phyloP scores from a whole-genome alignment of 2,888 invertebrate genomes.

The Stegophylla sp. region DNA sequence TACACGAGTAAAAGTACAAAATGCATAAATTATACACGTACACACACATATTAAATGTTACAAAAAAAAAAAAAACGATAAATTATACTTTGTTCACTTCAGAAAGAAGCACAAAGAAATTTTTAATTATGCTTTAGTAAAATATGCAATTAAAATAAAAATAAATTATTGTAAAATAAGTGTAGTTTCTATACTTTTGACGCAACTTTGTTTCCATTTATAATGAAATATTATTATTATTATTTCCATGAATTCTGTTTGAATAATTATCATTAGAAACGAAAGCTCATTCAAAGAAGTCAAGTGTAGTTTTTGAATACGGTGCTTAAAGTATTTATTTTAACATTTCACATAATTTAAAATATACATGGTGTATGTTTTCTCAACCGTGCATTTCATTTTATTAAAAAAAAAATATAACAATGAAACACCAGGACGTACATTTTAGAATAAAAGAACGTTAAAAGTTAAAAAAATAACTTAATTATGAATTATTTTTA shows the following conservation, averaged over 20 bases:
- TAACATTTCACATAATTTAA: slow-evolving; percentile 34
- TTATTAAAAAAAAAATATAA: slow-evolving; percentile 14
- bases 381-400: not conserved
- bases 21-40: not conserved
- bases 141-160: slow-evolving; percentile 19
- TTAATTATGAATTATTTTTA: not conserved
- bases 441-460: not conserved
- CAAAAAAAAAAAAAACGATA: not conserved
- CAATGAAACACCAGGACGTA: not conserved
- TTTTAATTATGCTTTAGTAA: slow-evolving; percentile 26
- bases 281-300: slow-evolving; percentile 24
- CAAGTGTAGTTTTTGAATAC: slow-evolving; percentile 31
- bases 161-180: slow-evolving; percentile 4
- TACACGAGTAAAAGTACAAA: not conserved
- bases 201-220: slow-evolving; percentile 27
- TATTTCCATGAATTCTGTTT: slow-evolving; percentile 4
- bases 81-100: not conserved
- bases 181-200: not conserved
- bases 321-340: slow-evolving; percentile 18
- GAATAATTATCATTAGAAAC: slow-evolving; percentile 8
- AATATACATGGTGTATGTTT: slow-evolving; percentile 13
- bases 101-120: slow-evolving; percentile 3
- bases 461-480: not conserved
- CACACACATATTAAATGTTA: not conserved
- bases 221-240: slow-evolving; percentile 33